Evolutionary conservation across 53 echinoderm and acorn worm species (phyloP).

Genomic region (Echinarachnius parma): DNA sequence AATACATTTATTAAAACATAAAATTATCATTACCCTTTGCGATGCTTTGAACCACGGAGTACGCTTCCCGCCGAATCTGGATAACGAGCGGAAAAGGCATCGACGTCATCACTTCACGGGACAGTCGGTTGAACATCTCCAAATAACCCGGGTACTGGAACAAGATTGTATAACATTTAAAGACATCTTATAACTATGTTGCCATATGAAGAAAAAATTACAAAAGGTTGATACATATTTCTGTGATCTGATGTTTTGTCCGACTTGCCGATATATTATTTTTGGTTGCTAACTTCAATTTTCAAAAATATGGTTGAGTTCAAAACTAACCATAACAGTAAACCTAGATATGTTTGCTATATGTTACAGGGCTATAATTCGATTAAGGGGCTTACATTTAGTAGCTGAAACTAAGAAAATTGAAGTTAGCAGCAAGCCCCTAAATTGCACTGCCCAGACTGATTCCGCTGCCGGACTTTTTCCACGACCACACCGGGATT

Average conservation of each 20-base stretch:
- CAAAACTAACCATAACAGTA: not conserved
- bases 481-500: too few relatives aligned
- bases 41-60: conserved; percentile 68
- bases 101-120: conserved; percentile 59
- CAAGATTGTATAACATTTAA: too few relatives aligned
- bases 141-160: conserved; percentile 87
- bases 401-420: too few relatives aligned
- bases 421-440: too few relatives aligned
- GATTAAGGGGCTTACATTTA: too few relatives aligned
- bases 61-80: conserved; percentile 58
- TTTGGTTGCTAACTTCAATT: not conserved
- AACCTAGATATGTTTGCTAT: too few relatives aligned
- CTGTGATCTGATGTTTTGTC: not conserved
- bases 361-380: too few relatives aligned
- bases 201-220: not conserved
- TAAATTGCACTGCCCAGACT: too few relatives aligned
- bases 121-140: conserved; percentile 55
- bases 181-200: too few relatives aligned
- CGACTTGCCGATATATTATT: not conserved
- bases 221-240: not conserved
- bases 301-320: not conserved
- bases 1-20: not conserved
- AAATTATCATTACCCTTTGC: conserved; percentile 56
- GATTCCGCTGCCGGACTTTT: too few relatives aligned
- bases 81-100: conserved; percentile 67